Percentiles rank a stretch among this genome's conserved stretches.
These are phyloP conservation scores for Pelagia noctiluca DNA, from an alignment of 30 jellyfish, hydroid and myxozoan species.

Conservation along the genomic window DNA sequence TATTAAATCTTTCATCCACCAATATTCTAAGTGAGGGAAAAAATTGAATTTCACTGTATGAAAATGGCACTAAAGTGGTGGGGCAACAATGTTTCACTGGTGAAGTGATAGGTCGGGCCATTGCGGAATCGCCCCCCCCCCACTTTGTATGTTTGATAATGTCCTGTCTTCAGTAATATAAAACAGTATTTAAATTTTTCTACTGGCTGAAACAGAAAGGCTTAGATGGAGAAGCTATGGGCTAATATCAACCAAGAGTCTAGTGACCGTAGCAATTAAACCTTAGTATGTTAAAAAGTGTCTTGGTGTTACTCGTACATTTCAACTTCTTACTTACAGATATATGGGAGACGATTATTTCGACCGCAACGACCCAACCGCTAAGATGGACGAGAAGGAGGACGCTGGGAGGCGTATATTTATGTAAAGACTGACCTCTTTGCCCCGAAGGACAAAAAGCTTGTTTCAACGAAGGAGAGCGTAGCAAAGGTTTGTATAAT, in stretches of 20 bases:
- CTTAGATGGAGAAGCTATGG: too few relatives aligned
- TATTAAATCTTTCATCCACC: too few relatives aligned
- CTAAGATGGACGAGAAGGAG: slow-evolving; percentile 55
- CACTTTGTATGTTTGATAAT: too few relatives aligned
- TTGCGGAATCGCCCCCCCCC: background rate
- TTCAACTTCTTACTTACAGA: slow-evolving; percentile 8
- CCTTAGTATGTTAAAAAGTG: too few relatives aligned
- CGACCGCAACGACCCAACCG: slow-evolving; percentile 38
- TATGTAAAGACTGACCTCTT: slow-evolving; percentile 43
- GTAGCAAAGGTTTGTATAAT: too few relatives aligned
- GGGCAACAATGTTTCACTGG: too few relatives aligned
- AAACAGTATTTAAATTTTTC: too few relatives aligned
- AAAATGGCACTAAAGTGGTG: too few relatives aligned
- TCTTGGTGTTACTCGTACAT: background rate
- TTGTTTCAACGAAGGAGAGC: slow-evolving; percentile 3
- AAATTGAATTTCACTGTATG: too few relatives aligned
- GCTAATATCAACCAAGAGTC: background rate
- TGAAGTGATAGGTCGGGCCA: background rate
- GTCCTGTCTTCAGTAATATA: background rate
- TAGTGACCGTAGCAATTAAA: slow-evolving; percentile 8
- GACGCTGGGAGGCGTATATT: slow-evolving; percentile 73
- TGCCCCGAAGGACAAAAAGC: slow-evolving; percentile 11
- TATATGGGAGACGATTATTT: slow-evolving; percentile 52
- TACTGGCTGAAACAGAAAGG: background rate
- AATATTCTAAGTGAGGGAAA: too few relatives aligned